These are phyloP conservation scores for Sparidentex hasta DNA, from an alignment of 2,797 vertebrate species.

Conservation along the genomic window DNA sequence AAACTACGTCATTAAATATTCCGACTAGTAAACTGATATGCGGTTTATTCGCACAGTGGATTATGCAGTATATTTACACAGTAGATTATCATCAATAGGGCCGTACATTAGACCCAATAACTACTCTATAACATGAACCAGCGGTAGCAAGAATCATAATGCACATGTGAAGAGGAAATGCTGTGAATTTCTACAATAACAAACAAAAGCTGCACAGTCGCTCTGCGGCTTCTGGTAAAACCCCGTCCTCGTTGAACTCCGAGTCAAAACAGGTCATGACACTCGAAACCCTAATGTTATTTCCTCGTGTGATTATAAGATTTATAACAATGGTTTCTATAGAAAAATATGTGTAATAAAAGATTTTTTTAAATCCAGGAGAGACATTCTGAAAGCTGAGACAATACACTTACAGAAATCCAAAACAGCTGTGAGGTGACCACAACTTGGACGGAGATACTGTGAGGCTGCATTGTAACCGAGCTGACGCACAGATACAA, in stretches of 20 bases:
- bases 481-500: conserved; percentile 7
- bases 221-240: conserved; percentile 5
- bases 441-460: conserved; percentile 20
- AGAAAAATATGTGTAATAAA: not conserved
- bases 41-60: not conserved
- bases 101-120: not conserved
- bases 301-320: not conserved
- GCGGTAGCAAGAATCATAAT: not conserved
- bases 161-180: not conserved
- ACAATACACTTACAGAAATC: conserved; percentile 12
- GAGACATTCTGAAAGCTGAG: conserved; percentile 26
- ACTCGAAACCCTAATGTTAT: not conserved
- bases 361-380: not conserved
- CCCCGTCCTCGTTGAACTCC: not conserved
- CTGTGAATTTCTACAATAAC: not conserved
- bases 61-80: not conserved
- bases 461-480: not conserved
- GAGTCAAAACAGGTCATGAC: not conserved
- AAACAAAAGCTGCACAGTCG: not conserved
- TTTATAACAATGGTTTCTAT: conserved; percentile 11
- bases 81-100: not conserved
- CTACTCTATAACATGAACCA: not conserved
- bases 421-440: conserved; percentile 46
- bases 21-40: not conserved
- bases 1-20: not conserved